These are phyloP conservation scores for Grus americana DNA, from an alignment of 2,113 vertebrate genomes.

Conservation along the genomic window DNA sequence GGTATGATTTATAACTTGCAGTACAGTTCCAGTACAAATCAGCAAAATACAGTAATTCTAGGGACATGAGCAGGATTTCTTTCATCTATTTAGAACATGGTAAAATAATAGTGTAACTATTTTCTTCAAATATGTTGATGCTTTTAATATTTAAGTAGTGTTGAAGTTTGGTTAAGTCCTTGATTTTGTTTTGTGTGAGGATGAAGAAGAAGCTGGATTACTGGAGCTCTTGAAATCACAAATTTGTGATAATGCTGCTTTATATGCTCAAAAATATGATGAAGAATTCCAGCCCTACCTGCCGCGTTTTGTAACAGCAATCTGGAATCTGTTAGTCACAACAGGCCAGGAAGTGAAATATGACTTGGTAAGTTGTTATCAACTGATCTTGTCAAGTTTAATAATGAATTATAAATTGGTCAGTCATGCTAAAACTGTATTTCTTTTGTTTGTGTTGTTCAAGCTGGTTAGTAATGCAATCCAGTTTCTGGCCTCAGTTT, in stretches of 20 bases:
- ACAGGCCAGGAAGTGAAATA: conserved; percentile 98
- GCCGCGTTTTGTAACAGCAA: conserved; percentile 95
- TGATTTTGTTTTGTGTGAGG: conserved; percentile 77
- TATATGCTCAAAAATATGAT: conserved; percentile 98
- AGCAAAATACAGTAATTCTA: neutral
- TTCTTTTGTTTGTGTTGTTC: conserved; percentile 33
- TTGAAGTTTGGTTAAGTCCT: conserved; percentile 38
- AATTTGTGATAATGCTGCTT: conserved; percentile 97
- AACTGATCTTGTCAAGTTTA: neutral
- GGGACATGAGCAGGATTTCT: neutral
- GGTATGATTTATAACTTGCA: neutral
- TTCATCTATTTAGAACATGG: neutral
- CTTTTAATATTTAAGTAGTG: neutral
- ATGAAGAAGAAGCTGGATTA: conserved; percentile 97
- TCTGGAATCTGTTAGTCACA: conserved; percentile 97
- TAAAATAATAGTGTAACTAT: neutral
- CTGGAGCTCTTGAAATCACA: conserved; percentile 97
- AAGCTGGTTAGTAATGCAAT: conserved; percentile 98
- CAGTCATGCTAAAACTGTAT: neutral
- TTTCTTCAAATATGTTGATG: neutral
- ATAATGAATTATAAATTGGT: neutral
- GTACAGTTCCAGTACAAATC: neutral
- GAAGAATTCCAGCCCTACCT: conserved; percentile 97
- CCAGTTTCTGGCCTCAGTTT: conserved; percentile 97
- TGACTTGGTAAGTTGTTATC: conserved; percentile 86